Evolutionary conservation across 1,140 invertebrate species (phyloP).

Genomic region (Trichogramma pretiosum): DNA sequence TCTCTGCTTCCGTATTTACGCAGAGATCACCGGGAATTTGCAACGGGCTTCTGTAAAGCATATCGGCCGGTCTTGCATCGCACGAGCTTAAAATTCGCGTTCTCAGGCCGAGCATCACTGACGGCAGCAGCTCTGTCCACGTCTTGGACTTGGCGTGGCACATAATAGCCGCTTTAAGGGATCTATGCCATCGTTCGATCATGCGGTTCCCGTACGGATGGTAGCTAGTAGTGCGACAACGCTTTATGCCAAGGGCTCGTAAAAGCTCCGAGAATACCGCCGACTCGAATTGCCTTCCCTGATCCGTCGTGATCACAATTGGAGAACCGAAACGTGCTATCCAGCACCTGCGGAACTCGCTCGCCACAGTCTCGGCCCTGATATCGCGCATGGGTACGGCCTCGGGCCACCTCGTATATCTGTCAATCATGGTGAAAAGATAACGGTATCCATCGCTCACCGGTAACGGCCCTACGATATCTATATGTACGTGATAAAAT

Average conservation of each 20-base stretch:
- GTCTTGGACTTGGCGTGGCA: not conserved
- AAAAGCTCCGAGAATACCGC: not conserved
- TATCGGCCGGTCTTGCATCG: no score
- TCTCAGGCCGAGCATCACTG: not conserved
- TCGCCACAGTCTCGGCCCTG: not conserved
- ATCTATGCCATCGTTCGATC: no score
- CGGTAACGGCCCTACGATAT: not conserved
- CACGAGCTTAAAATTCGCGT: no score
- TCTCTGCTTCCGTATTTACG: no score
- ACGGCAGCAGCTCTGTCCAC: not conserved
- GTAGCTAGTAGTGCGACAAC: not conserved
- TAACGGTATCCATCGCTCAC: not conserved
- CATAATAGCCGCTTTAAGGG: constrained; percentile 1
- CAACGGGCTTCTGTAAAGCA: no score
- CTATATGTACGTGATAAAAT: not conserved
- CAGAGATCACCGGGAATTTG: no score
- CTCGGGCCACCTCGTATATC: no score
- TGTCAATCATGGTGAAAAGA: not conserved
- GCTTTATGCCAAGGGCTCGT: not conserved
- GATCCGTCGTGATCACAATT: not conserved
- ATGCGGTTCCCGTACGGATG: not conserved
- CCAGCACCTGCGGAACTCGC: not conserved
- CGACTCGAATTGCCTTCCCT: constrained; percentile 5
- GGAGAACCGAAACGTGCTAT: constrained; percentile 3
- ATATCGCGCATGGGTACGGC: constrained; percentile 1